Conservation (phyloP, 2,113 vertebrate species). For the Nothobranchius kuhntae region DNA sequence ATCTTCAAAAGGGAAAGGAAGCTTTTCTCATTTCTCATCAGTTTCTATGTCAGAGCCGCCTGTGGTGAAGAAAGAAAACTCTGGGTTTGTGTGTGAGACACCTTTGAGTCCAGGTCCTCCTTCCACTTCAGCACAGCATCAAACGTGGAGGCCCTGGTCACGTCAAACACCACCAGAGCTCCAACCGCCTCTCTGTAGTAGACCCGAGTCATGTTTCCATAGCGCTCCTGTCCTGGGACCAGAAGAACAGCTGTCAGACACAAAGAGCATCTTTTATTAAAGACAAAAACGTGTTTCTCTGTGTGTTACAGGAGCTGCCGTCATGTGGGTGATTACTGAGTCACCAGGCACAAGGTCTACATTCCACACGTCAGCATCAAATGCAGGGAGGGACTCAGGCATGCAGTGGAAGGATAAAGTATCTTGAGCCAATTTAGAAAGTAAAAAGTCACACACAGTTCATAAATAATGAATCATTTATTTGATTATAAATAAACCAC, state of each 20-base stretch:
- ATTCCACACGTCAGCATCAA: conserved; percentile 66
- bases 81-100: conserved; percentile 21
- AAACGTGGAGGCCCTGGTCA: conserved; percentile 81
- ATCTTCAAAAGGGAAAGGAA: no score
- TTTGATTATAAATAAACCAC: no score
- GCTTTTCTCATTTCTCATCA: no score
- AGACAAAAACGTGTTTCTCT: conserved; percentile 14
- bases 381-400: conserved; percentile 41
- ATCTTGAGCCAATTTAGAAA: no score
- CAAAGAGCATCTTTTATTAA: neutral
- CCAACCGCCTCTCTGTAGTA: conserved; percentile 85
- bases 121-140: conserved; percentile 84
- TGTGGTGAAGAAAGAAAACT: no score
- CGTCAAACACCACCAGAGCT: conserved; percentile 83
- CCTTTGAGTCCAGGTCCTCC: conserved; percentile 83
- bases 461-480: no score
- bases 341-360: conserved; percentile 62
- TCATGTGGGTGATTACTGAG: conserved; percentile 73
- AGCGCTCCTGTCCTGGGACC: conserved; percentile 81
- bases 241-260: conserved; percentile 19
- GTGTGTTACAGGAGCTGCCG: conserved; percentile 14
- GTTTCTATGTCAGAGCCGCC: no score
- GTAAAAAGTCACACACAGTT: no score
- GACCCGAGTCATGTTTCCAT: conserved; percentile 86
- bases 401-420: neutral